Conservation (phyloP, 2,888 invertebrate genomes). For the Camptogramma bilineatum region DNA sequence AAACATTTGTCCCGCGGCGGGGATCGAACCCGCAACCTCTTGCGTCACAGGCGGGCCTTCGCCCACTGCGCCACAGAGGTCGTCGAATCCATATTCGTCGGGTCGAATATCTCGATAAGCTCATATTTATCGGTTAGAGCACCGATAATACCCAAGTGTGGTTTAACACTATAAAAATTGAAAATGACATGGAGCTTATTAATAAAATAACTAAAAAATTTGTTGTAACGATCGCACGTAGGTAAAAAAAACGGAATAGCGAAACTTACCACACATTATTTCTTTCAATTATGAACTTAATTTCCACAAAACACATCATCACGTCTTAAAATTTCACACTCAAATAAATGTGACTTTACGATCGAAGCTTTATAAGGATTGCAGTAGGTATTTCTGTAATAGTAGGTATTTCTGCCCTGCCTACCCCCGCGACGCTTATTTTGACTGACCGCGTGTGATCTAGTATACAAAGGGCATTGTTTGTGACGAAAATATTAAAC, state of each 20-base stretch:
- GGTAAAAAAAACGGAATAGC: neutral
- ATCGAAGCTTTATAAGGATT: slow-evolving; percentile 30
- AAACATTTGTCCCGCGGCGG: too few species aligned
- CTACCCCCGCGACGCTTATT: slow-evolving; percentile 21
- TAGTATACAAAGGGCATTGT: slow-evolving; percentile 26
- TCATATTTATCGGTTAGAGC: too few species aligned
- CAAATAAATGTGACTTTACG: slow-evolving; percentile 14
- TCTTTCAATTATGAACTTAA: neutral
- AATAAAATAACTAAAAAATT: too few species aligned
- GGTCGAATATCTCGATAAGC: too few species aligned
- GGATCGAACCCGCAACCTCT: too few species aligned
- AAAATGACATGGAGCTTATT: too few species aligned
- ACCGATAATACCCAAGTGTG: too few species aligned
- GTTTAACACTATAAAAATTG: too few species aligned
- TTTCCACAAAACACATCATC: neutral
- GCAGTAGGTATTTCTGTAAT: slow-evolving; percentile 1
- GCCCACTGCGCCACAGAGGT: too few species aligned
- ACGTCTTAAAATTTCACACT: slow-evolving; percentile 5
- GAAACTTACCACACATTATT: slow-evolving; percentile 3
- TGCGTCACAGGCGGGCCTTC: too few species aligned
- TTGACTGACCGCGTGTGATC: slow-evolving; percentile 20
- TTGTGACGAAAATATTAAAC: slow-evolving; percentile 15
- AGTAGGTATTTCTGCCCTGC: slow-evolving; percentile 19
- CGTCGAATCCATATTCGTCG: too few species aligned
- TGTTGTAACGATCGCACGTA: neutral